Percentiles rank a stretch among this genome's conserved stretches.
Evolutionary conservation across 2,888 invertebrate genomes (phyloP).

Genomic region (Lapara coniferarum): DNA sequence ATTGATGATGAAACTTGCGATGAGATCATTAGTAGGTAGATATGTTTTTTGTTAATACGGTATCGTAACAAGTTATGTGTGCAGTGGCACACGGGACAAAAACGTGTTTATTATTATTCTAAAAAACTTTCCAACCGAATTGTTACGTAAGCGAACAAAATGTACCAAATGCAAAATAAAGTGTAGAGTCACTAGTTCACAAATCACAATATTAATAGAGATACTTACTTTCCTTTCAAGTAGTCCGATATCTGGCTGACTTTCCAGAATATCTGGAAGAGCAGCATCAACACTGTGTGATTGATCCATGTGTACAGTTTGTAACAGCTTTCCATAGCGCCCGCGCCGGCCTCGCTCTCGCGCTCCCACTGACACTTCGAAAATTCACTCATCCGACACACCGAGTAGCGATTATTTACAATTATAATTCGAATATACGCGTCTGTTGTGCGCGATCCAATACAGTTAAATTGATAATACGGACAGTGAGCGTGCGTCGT

Average conservation of each 20-base stretch:
- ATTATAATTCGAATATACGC: slow-evolving; percentile 49
- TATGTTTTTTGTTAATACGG: background rate
- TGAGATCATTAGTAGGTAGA: slow-evolving; percentile 11
- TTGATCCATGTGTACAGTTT: slow-evolving; percentile 79
- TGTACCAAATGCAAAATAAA: background rate
- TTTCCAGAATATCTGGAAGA: slow-evolving; percentile 80
- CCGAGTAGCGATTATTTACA: slow-evolving; percentile 51
- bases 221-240: slow-evolving; percentile 75
- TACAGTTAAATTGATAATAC: slow-evolving; percentile 28
- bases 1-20: slow-evolving; percentile 16
- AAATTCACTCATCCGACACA: slow-evolving; percentile 77
- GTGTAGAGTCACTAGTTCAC: background rate
- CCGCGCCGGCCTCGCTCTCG: slow-evolving; percentile 53
- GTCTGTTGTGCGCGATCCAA: slow-evolving; percentile 28
- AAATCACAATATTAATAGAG: slow-evolving; percentile 23
- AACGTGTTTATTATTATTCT: slow-evolving; percentile 10
- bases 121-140: slow-evolving; percentile 17
- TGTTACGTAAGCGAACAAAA: slow-evolving; percentile 11
- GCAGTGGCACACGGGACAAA: background rate
- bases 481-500: slow-evolving; percentile 46
- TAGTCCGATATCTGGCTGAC: slow-evolving; percentile 78
- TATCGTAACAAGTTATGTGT: slow-evolving; percentile 3
- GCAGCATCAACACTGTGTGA: slow-evolving; percentile 74
- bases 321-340: slow-evolving; percentile 77
- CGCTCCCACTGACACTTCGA: slow-evolving; percentile 70